A percentile compares a stretch with the other conserved stretches of the same genome.
Conservation (phyloP, 2,797 vertebrate genomes). For the Podargus strigoides region DNA sequence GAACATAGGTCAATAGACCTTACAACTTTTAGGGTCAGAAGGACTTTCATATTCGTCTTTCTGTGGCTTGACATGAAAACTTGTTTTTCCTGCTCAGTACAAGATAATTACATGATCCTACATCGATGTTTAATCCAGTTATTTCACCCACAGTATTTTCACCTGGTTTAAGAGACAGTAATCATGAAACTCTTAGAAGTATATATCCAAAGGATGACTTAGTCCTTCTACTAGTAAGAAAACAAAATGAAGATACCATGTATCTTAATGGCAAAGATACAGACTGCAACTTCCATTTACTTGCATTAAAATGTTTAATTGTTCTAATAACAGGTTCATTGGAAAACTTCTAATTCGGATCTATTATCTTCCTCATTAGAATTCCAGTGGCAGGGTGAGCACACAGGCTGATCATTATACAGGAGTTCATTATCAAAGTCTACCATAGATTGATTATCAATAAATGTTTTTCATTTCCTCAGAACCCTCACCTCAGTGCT, state of each 20-base stretch:
- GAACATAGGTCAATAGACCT: background rate
- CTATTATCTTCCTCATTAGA: constrained; percentile 47
- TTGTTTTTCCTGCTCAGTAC: background rate
- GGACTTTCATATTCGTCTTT: background rate
- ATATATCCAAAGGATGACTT: background rate
- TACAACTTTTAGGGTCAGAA: background rate
- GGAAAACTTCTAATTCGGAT: constrained; percentile 44
- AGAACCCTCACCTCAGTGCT: background rate
- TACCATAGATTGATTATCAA: constrained; percentile 50
- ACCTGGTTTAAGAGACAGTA: background rate
- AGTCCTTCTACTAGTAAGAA: constrained; percentile 16
- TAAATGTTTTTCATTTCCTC: constrained; percentile 55
- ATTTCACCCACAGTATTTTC: background rate
- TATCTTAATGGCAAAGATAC: constrained; percentile 4
- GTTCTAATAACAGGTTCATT: constrained; percentile 63
- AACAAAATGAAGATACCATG: constrained; percentile 21
- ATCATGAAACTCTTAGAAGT: background rate
- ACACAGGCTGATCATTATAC: constrained; percentile 24
- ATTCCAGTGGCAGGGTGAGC: background rate
- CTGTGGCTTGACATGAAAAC: background rate
- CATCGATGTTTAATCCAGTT: background rate
- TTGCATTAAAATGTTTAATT: constrained; percentile 61
- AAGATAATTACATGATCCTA: background rate
- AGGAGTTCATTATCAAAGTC: constrained; percentile 62
- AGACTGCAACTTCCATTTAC: background rate